phyloP scores from a whole-genome alignment of 1,140 invertebrate genomes.

The Lucilia cuprina region DNA sequence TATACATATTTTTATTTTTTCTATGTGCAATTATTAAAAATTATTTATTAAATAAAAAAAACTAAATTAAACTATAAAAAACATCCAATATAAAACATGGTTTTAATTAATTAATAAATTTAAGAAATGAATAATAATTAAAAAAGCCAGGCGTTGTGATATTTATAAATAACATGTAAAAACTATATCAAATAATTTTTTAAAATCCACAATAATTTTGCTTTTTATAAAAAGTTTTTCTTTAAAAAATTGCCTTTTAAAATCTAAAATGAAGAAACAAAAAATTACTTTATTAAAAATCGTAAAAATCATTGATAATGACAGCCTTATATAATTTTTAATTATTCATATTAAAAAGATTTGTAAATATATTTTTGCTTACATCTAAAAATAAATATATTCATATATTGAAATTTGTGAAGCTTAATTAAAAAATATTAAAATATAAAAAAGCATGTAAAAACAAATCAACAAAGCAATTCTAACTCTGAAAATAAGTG shows the following conservation, averaged over 20 bases:
- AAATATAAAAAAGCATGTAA: neutral
- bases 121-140: constrained; percentile 15
- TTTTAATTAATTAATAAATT: constrained; percentile 14
- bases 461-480: neutral
- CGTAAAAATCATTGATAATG: constrained; percentile 8
- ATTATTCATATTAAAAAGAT: neutral
- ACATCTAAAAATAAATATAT: neutral
- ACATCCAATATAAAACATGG: constrained; percentile 20
- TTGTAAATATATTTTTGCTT: constrained; percentile 29
- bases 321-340: constrained; percentile 27
- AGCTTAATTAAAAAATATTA: neutral
- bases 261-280: constrained; percentile 10
- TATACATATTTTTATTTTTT: constrained; percentile 7
- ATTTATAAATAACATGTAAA: constrained; percentile 49
- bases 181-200: constrained; percentile 41
- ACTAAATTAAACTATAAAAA: constrained; percentile 14
- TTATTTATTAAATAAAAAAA: constrained; percentile 28
- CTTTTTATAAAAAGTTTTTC: constrained; percentile 45
- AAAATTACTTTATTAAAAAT: no score
- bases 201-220: constrained; percentile 44
- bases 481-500: neutral
- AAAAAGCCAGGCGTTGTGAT: constrained; percentile 58
- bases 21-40: constrained; percentile 33
- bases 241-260: constrained; percentile 39
- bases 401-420: neutral